phyloP scores from a whole-genome alignment of 2,797 vertebrate species.

The Florisuga fusca region DNA sequence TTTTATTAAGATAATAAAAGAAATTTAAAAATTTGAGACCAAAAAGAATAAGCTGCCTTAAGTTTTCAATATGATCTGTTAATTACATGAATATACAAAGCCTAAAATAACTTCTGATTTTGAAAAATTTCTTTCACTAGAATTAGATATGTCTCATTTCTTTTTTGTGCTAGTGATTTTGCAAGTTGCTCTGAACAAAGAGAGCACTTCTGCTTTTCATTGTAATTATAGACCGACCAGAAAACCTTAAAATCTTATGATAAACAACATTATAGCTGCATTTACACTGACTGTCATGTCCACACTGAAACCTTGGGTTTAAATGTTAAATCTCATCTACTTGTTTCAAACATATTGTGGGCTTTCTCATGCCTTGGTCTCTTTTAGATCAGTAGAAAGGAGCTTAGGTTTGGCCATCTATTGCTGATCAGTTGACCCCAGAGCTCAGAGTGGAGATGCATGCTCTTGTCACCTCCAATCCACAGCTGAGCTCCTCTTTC shows the following conservation, averaged over 20 bases:
- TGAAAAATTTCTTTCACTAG: background rate
- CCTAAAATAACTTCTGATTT: background rate
- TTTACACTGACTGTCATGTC: background rate
- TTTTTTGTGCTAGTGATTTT: background rate
- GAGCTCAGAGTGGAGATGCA: background rate
- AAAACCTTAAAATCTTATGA: background rate
- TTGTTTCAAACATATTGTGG: background rate
- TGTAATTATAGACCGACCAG: background rate
- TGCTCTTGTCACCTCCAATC: background rate
- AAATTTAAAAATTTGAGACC: background rate
- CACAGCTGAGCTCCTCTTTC: background rate
- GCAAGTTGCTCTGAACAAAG: constrained; percentile 6
- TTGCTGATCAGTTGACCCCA: background rate
- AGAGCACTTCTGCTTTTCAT: background rate
- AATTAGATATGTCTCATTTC: background rate
- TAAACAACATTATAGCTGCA: background rate
- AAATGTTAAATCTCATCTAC: background rate
- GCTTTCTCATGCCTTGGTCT: background rate
- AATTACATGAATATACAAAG: background rate
- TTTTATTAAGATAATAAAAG: background rate
- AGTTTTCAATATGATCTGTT: background rate
- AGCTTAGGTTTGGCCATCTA: background rate
- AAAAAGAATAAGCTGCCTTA: background rate
- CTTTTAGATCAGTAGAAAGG: background rate
- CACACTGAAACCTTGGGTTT: background rate